Percentiles rank a stretch among this genome's conserved stretches.
Conservation (phyloP, 1,140 invertebrate genomes). For the Thaumetopoea pityocampa region DNA sequence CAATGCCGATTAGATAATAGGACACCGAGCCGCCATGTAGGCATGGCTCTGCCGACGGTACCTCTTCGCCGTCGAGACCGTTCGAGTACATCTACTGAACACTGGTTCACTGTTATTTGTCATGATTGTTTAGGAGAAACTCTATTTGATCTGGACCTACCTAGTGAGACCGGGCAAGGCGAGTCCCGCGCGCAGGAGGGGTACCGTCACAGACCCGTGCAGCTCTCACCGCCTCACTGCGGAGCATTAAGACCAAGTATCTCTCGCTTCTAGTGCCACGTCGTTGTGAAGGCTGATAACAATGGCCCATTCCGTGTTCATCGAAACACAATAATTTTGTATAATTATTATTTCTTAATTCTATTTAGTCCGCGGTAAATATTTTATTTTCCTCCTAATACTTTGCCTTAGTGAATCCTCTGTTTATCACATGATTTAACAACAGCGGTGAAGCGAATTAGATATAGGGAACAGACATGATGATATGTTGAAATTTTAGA, state of each 20-base stretch:
- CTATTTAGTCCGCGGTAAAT: constrained; percentile 50
- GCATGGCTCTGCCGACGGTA: too few species aligned
- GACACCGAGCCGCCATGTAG: constrained; percentile 1
- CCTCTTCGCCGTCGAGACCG: too few species aligned
- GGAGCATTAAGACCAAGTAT: constrained; percentile 17
- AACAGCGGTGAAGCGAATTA: constrained; percentile 69
- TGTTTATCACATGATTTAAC: constrained; percentile 56
- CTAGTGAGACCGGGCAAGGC: neutral
- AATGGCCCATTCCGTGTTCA: constrained; percentile 65
- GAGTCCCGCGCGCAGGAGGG: neutral
- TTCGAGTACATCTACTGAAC: too few species aligned
- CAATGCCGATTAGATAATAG: constrained; percentile 59
- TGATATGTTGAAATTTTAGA: constrained; percentile 74
- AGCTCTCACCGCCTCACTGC: neutral
- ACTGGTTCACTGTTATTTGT: too few species aligned
- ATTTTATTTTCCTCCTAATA: constrained; percentile 56
- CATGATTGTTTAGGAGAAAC: too few species aligned
- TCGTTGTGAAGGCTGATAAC: constrained; percentile 56
- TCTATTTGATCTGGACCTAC: constrained; percentile 12
- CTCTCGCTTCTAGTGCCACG: constrained; percentile 33
- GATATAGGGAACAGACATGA: constrained; percentile 73
- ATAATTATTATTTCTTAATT: constrained; percentile 54
- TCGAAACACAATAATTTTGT: constrained; percentile 52
- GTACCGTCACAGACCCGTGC: constrained; percentile 1
- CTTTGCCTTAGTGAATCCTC: constrained; percentile 63